A percentile compares a stretch with the other conserved stretches of the same genome.
Conservation (phyloP, 2,888 invertebrate species). For the Lasioglossum pauxillum region DNA sequence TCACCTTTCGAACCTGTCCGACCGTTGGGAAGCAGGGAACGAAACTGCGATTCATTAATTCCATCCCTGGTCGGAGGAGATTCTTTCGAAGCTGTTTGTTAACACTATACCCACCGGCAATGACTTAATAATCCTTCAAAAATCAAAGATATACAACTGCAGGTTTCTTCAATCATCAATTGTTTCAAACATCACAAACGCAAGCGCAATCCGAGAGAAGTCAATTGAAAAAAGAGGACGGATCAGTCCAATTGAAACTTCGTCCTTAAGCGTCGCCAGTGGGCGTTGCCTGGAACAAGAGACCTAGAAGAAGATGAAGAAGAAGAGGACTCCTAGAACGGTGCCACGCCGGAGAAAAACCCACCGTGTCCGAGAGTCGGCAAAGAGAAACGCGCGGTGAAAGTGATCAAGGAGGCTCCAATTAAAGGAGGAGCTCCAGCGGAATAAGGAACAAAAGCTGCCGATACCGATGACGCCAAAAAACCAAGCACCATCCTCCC, state of each 20-base stretch:
- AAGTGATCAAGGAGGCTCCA: slow-evolving; percentile 27
- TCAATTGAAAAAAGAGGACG: neutral
- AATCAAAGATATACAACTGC: too few relatives aligned
- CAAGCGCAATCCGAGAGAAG: neutral
- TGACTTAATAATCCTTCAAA: too few relatives aligned
- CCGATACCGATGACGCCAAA: neutral
- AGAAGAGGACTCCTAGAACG: neutral
- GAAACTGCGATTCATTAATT: neutral
- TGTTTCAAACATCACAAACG: neutral
- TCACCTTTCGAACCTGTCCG: neutral
- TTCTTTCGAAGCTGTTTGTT: neutral
- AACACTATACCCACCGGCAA: too few relatives aligned
- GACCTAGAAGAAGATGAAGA: neutral
- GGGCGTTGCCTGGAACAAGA: neutral
- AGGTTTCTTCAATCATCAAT: too few relatives aligned
- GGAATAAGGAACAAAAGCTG: neutral
- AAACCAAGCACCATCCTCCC: neutral
- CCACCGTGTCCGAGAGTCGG: neutral
- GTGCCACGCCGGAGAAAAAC: slow-evolving; percentile 14
- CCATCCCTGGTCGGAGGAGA: neutral
- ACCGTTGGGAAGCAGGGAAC: neutral
- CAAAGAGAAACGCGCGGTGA: slow-evolving; percentile 48
- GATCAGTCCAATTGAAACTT: neutral
- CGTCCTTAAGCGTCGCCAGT: neutral
- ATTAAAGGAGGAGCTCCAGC: neutral